Percentiles rank a stretch among this genome's conserved stretches.
Evolutionary conservation across 2,113 vertebrate species (phyloP).

Genomic region (Neotragus pygmaeus): DNA sequence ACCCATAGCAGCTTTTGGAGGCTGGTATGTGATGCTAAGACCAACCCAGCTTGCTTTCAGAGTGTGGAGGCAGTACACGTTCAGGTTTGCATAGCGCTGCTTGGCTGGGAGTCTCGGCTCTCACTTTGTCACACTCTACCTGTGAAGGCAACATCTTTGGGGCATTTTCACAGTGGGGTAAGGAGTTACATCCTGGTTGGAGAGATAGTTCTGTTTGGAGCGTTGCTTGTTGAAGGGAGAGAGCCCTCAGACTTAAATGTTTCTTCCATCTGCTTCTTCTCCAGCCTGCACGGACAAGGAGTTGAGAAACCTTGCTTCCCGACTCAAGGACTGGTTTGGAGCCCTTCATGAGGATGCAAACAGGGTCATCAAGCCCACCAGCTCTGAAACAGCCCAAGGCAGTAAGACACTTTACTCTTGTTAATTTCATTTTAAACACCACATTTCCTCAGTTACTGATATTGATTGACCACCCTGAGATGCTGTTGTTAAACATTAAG

Average conservation of each 20-base stretch:
- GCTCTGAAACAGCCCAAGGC: constrained; percentile 84
- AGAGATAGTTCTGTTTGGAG: not conserved
- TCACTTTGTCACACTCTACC: not conserved
- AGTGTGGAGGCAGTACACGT: not conserved
- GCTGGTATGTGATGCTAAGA: not conserved
- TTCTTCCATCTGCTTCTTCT: constrained; percentile 69
- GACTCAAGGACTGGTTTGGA: constrained; percentile 96
- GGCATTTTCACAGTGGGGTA: not conserved
- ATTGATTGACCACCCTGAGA: not conserved
- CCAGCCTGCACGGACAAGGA: constrained; percentile 92
- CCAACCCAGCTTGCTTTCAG: not conserved
- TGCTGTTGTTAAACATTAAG: not conserved
- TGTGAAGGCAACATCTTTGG: not conserved
- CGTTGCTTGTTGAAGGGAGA: not conserved
- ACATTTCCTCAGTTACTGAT: not conserved
- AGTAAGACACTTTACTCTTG: constrained; percentile 82
- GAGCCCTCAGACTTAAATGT: not conserved
- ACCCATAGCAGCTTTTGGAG: constrained; percentile 12
- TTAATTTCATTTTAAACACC: not conserved
- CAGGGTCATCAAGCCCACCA: constrained; percentile 91
- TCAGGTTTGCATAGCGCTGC: not conserved
- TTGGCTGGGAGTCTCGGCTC: not conserved
- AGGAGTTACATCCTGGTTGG: not conserved
- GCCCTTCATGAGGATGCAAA: constrained; percentile 94
- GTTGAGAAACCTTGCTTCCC: constrained; percentile 89